phyloP scores from a whole-genome alignment of 2,888 invertebrate species.

The Drosophila dives region DNA sequence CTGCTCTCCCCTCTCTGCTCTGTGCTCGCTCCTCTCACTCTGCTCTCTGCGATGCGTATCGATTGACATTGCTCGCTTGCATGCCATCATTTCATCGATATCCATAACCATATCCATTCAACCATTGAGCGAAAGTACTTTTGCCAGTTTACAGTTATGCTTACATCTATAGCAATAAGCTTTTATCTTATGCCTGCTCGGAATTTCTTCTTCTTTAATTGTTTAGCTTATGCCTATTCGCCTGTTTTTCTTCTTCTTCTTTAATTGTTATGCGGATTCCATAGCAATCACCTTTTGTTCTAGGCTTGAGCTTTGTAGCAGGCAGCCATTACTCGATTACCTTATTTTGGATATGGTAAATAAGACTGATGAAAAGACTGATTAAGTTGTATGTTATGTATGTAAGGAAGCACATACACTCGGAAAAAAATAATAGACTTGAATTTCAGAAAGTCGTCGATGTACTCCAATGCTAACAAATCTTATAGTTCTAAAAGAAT shows the following conservation, averaged over 20 bases:
- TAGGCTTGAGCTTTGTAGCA: background rate
- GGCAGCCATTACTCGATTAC: background rate
- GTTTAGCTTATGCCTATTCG: constrained; percentile 16
- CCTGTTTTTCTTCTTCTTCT: constrained; percentile 1
- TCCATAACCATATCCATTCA: background rate
- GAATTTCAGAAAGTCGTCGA: too few relatives aligned
- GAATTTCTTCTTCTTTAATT: background rate
- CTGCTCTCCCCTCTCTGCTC: too few relatives aligned
- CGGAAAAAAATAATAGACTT: background rate
- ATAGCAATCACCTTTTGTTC: constrained; percentile 18
- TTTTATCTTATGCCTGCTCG: constrained; percentile 19
- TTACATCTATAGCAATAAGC: constrained; percentile 17
- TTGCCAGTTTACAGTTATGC: constrained; percentile 29
- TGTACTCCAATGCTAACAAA: too few relatives aligned
- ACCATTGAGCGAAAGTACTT: constrained; percentile 11
- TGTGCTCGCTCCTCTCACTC: background rate
- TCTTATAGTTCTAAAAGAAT: background rate
- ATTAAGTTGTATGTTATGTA: background rate
- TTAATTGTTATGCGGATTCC: constrained; percentile 35
- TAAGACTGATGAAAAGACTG: background rate
- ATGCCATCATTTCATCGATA: background rate
- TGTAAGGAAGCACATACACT: background rate
- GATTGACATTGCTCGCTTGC: constrained; percentile 8
- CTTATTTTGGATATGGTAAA: background rate
- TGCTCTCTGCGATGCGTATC: constrained; percentile 1